Base-by-base conservation (phyloP, 2,888 invertebrate species). In the Lepidonotus clava region DNA sequence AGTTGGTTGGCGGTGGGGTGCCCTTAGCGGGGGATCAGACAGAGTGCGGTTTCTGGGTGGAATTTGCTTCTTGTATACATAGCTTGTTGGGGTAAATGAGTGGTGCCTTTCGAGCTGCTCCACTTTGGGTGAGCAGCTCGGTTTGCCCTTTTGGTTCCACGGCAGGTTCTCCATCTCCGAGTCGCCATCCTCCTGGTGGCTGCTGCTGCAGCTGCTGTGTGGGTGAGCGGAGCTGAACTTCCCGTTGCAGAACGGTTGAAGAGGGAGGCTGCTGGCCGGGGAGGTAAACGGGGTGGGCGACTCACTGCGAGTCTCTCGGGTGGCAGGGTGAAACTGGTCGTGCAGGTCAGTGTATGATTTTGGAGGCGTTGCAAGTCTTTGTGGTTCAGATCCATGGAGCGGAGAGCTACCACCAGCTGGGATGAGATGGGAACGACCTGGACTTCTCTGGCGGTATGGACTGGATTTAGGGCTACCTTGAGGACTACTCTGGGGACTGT, bases 401-500 rank as follows among this genome's bases (percentile, higher is more conserved):
- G 38, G 21, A 36, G 71, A 38, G 32, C 4, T 14, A 1, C 38
- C 71, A 28, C 28, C 61, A 2, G 21, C 28, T 28, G 61, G 14
- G 1, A 71, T 5, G 21, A 71, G n/a, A 34, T 14, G 71, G 38
- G 1, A 11, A 4, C 38, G 71, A 38, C 71, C 71, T 1, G 80
- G 80, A n/a, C 80, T 51, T 5, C 51, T 6, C 80, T 80, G 80
- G 11, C 80, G 24, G 80, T 46, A 80, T 18, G 80, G 80, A 28
- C 80, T 80, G 11, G 46, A 41, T 34, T 80, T 80, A 14, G 80
- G 80, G 51, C 80, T 80, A n/a, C 80, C 80, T 32, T 80, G 80
- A 1, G 80, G 80, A 34, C 80, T 80, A 28, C 80, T 80, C 46
- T 80, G 80, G 2, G 80, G 41, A 32, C 80, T 80, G 80, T 80